Conservation (phyloP, 2,888 invertebrate species). For the Sisyra nigra region DNA sequence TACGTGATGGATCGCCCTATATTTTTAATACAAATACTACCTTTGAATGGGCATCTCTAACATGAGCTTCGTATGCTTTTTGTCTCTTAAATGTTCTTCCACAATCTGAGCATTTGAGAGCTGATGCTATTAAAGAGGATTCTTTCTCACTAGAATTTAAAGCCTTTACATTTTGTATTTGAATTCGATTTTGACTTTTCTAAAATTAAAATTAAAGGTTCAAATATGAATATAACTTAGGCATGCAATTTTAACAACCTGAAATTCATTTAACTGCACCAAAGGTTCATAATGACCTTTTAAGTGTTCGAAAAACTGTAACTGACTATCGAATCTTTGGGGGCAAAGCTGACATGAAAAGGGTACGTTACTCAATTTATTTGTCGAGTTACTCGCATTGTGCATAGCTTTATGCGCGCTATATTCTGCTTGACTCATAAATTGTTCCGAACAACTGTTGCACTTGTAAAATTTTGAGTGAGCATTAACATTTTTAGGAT, state of each 20-base stretch:
- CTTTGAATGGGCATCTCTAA: constrained; percentile 37
- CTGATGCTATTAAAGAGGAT: background rate
- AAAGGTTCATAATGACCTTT: constrained; percentile 64
- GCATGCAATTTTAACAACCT: too few species aligned
- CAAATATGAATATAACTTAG: background rate
- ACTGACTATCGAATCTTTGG: constrained; percentile 56
- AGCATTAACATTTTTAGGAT: constrained; percentile 14
- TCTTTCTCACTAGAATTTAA: background rate
- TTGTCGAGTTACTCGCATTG: constrained; percentile 18
- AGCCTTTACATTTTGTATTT: background rate
- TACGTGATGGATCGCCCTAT: too few species aligned
- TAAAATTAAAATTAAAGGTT: background rate
- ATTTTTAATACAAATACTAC: too few species aligned
- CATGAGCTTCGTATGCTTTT: constrained; percentile 43
- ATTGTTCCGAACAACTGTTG: constrained; percentile 29
- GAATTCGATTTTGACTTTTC: background rate
- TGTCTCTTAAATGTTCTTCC: constrained; percentile 43
- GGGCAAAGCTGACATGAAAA: constrained; percentile 67
- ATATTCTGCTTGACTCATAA: constrained; percentile 24
- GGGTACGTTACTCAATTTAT: constrained; percentile 28
- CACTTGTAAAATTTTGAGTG: constrained; percentile 21
- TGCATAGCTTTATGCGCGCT: constrained; percentile 24
- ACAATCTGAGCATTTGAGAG: constrained; percentile 22
- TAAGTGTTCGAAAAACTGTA: constrained; percentile 73
- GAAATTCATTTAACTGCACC: too few species aligned